Percentiles rank a stretch among this genome's conserved stretches.
phyloP scores from a whole-genome alignment of 2,888 invertebrate genomes.

The Leptinotarsa peninsularis region DNA sequence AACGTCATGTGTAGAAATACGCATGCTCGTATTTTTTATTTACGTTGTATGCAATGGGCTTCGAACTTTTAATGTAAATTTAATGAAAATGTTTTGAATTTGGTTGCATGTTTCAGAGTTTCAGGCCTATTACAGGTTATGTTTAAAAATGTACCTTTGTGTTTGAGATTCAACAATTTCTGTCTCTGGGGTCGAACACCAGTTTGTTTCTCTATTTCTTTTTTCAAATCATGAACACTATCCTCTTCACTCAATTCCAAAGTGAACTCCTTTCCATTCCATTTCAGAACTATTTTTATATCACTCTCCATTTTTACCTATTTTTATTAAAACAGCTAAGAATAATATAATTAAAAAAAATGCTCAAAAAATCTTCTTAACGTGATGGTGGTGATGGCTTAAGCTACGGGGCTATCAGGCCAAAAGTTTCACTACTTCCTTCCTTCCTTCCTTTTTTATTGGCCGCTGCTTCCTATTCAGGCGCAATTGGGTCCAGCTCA shows the following conservation, averaged over 20 bases:
- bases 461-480: no score
- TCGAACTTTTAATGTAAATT: no score
- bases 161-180: slow-evolving; percentile 91
- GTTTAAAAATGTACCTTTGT: slow-evolving; percentile 77
- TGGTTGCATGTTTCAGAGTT: no score
- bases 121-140: not conserved
- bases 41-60: no score
- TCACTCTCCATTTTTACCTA: slow-evolving; percentile 52
- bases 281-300: slow-evolving; percentile 82
- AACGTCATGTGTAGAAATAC: no score
- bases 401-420: no score
- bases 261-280: slow-evolving; percentile 91
- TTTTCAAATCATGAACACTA: slow-evolving; percentile 86
- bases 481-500: no score
- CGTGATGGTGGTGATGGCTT: no score
- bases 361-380: not conserved
- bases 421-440: no score
- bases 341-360: not conserved
- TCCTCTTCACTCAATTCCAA: slow-evolving; percentile 83
- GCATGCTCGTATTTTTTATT: no score
- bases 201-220: slow-evolving; percentile 87
- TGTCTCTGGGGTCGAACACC: slow-evolving; percentile 93
- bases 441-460: no score
- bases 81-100: no score
- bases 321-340: not conserved